A percentile compares a stretch with the other conserved stretches of the same genome.
Conservation (phyloP, 2,113 vertebrate genomes). For the Equus przewalskii region DNA sequence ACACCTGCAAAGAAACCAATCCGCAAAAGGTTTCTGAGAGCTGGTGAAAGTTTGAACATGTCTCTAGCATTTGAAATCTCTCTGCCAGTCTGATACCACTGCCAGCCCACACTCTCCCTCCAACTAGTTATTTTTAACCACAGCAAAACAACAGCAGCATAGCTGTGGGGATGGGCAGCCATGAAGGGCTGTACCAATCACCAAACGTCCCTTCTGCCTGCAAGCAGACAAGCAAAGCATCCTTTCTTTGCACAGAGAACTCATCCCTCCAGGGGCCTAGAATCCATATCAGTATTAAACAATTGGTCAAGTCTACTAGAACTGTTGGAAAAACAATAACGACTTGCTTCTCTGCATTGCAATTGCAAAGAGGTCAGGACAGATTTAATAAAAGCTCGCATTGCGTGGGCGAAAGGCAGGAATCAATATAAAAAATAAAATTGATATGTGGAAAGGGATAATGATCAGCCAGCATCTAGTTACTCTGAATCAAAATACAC, state of each 20-base stretch:
- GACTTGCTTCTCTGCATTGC: background rate
- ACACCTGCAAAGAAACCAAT: background rate
- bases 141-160: background rate
- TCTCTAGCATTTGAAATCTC: background rate
- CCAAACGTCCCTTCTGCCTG: background rate
- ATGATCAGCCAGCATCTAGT: background rate
- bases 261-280: background rate
- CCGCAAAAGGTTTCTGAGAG: background rate
- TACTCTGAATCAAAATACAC: slow-evolving; percentile 2
- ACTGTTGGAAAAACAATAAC: background rate
- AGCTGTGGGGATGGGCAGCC: background rate
- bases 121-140: slow-evolving; percentile 68
- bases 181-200: background rate
- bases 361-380: slow-evolving; percentile 15
- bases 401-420: background rate
- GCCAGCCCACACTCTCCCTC: background rate
- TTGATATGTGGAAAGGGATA: slow-evolving; percentile 16
- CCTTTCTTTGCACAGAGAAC: background rate
- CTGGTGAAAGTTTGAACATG: background rate
- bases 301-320: background rate
- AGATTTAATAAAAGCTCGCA: background rate
- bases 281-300: slow-evolving; percentile 33
- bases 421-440: slow-evolving; percentile 50
- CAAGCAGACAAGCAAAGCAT: background rate
- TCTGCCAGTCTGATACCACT: background rate